These are phyloP conservation scores for Avahi laniger DNA, from an alignment of 2,797 vertebrate genomes.

Conservation along the genomic window DNA sequence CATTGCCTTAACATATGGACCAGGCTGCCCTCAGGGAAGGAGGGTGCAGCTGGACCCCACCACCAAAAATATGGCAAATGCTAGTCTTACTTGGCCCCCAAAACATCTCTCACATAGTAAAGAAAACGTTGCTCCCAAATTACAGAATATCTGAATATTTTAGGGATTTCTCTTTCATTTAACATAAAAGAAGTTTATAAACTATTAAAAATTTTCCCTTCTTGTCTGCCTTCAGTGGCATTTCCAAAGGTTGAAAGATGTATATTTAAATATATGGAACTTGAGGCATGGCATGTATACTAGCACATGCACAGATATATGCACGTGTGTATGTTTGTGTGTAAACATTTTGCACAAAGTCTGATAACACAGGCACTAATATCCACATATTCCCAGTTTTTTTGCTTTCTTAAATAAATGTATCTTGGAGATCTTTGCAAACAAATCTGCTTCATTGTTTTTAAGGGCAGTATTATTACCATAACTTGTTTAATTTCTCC, in stretches of 20 bases:
- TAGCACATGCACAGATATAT: neutral
- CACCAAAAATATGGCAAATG: neutral
- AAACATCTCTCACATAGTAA: neutral
- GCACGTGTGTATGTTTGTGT: neutral
- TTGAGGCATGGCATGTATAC: neutral
- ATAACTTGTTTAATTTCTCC: neutral
- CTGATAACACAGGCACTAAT: neutral
- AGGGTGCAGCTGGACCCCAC: neutral
- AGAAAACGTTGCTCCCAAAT: neutral
- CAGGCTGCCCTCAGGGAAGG: neutral
- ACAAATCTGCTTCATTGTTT: neutral
- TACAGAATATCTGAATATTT: neutral
- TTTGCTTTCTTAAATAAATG: neutral
- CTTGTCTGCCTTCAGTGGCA: neutral
- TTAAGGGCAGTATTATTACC: neutral
- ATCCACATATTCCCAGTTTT: neutral
- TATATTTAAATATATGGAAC: neutral
- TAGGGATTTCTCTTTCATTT: neutral
- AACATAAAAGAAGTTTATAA: neutral
- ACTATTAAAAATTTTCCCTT: neutral
- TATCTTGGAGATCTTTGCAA: neutral
- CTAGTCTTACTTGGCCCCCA: neutral
- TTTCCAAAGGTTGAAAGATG: neutral
- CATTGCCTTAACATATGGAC: neutral
- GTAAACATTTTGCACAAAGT: neutral